Conservation (phyloP, 2,113 vertebrate species). For the Charadrius vociferus region DNA sequence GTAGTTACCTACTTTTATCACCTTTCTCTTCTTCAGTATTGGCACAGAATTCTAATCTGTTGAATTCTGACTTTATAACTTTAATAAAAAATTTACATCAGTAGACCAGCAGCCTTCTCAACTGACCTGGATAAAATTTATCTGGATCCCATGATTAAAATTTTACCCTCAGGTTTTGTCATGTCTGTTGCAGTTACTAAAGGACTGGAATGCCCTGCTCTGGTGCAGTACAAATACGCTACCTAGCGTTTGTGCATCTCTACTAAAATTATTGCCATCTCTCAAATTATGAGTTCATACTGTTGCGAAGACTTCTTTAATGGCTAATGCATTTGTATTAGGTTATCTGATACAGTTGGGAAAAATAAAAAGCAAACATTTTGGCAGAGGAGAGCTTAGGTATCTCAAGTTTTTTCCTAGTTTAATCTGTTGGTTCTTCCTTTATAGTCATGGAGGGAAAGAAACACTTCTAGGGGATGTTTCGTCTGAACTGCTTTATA, state of each 20-base stretch:
- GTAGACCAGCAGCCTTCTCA: not conserved
- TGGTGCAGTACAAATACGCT: fast-evolving
- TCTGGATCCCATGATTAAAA: not conserved
- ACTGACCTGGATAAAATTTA: not conserved
- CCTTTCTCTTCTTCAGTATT: not conserved
- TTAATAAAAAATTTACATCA: not conserved
- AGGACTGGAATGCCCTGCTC: not conserved
- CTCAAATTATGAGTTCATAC: not conserved
- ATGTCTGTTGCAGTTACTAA: not conserved
- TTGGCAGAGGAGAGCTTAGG: not conserved
- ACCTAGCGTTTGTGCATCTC: not conserved
- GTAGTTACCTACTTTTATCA: not conserved
- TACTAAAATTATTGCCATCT: not conserved
- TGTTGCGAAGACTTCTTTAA: not conserved
- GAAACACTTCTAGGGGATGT: not conserved
- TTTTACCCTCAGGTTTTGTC: not conserved
- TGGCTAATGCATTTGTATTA: not conserved
- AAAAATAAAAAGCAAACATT: not conserved
- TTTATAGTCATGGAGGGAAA: not conserved
- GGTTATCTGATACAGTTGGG: not conserved
- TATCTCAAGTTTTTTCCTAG: not conserved
- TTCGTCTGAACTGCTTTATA: not conserved
- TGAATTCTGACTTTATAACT: not conserved
- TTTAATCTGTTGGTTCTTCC: not conserved
- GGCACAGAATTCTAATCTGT: not conserved